A percentile compares a stretch with the other conserved stretches of the same genome.
Conservation (phyloP, 2,888 invertebrate species). For the Cybosia mesomella region DNA sequence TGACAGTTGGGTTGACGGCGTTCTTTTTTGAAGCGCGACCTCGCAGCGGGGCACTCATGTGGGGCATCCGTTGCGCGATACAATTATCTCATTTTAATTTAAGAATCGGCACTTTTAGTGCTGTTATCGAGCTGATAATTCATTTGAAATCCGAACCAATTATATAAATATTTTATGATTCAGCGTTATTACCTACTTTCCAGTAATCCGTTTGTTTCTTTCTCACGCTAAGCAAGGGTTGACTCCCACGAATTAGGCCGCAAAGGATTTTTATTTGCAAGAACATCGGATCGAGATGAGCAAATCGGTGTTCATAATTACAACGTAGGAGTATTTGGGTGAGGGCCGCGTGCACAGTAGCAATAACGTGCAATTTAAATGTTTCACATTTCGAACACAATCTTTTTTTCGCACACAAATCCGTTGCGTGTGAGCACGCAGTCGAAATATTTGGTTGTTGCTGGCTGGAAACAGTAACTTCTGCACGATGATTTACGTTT, state of each 20-base stretch:
- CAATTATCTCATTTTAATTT: slow-evolving; percentile 83
- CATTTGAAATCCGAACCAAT: slow-evolving; percentile 50
- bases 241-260: slow-evolving; percentile 83
- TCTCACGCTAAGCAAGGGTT: slow-evolving; percentile 80
- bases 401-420: slow-evolving; percentile 44
- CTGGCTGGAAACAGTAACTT: slow-evolving; percentile 36
- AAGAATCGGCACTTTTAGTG: slow-evolving; percentile 67
- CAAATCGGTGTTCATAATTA: slow-evolving; percentile 83
- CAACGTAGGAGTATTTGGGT: slow-evolving; percentile 79
- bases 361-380: slow-evolving; percentile 86
- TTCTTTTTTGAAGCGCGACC: slow-evolving; percentile 82
- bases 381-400: slow-evolving; percentile 82
- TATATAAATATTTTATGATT: slow-evolving; percentile 47
- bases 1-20: slow-evolving; percentile 82
- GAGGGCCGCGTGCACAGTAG: slow-evolving; percentile 83
- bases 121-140: slow-evolving; percentile 57
- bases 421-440: slow-evolving; percentile 56
- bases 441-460: slow-evolving; percentile 50
- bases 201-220: slow-evolving; percentile 61
- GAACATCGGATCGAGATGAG: slow-evolving; percentile 78
- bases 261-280: slow-evolving; percentile 76
- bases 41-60: slow-evolving; percentile 78
- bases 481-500: neutral
- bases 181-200: slow-evolving; percentile 46
- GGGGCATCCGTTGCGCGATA: slow-evolving; percentile 81